Evolutionary conservation across 2,113 vertebrate species (phyloP), one percentile per base, ranked within the genome.

Genomic region (Sinocyclocheilus rhinocerous): DNA sequence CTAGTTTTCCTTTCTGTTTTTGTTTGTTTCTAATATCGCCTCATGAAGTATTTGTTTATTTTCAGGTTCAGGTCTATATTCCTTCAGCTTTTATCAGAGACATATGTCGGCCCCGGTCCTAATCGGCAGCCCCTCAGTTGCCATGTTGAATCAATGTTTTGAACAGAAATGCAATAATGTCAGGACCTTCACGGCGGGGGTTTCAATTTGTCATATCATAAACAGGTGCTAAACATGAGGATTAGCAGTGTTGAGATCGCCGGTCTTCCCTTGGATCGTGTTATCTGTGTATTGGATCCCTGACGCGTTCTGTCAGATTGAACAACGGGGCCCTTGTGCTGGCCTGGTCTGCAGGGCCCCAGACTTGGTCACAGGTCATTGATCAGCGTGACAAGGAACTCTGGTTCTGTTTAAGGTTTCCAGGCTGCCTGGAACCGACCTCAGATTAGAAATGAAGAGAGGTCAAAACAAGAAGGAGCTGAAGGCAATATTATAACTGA

Each of bases 191-290:
- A 87, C 73, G 24, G 50, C 48, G 83, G 96, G 96, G 95, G 96
- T 96, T 97, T 97, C 96, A 97, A 97, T 97, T 97, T 97, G 96
- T 97, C 96, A 94, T 96, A 96, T 96, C 96, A 96, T 97, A 97
- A 97, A 97, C 96, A 97, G 96, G 97, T 96, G 96, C 96, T 97
- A 97, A 97, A 96, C 94, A 94, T 10, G 10, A 95, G 91, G 95
- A 94, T 93, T 94, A 95, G 94, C 92, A 91, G 93, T 89, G 91
- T 87, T 87, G 93, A 94, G 95, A 96, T 96, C 95, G 95, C 95
- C 96, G 95, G 95, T 93, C 94, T 90, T 95, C 94, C 93, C 95
- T 95, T 92, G 92, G 95, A 95, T 96, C 95, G 95, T 96, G 96
- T 97, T 96, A 96, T 96, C 95, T 83, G 85, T 63, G 67, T 85